phyloP scores from a whole-genome alignment of 2,797 vertebrate genomes.

The Leucoraja ocellata region DNA sequence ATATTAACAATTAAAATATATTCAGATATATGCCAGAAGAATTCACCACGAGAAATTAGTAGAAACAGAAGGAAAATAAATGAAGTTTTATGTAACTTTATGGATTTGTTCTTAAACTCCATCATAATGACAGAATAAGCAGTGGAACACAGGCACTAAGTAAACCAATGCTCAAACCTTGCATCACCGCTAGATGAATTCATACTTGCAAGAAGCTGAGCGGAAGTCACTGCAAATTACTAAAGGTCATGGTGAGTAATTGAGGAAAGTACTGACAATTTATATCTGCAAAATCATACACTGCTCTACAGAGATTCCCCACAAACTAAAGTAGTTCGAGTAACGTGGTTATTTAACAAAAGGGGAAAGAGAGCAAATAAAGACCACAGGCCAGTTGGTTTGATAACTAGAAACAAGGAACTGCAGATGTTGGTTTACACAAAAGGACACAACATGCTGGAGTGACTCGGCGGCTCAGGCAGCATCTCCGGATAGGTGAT shows the following conservation, averaged over 20 bases:
- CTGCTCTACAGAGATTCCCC: background rate
- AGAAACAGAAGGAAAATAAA: background rate
- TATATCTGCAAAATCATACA: background rate
- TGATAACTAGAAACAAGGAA: too few species aligned
- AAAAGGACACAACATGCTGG: too few species aligned
- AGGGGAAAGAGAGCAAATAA: too few species aligned
- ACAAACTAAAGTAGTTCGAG: too few species aligned
- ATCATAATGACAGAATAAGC: background rate
- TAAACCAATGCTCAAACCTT: background rate
- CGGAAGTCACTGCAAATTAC: background rate
- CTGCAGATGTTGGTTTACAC: too few species aligned
- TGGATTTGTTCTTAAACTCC: too few species aligned
- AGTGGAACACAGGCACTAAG: background rate
- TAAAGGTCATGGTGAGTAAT: background rate
- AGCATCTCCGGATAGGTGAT: too few species aligned
- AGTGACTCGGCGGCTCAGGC: too few species aligned
- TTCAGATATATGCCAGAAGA: background rate
- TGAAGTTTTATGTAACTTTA: too few species aligned
- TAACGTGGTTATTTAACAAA: too few species aligned
- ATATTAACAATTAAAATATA: background rate
- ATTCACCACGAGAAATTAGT: background rate
- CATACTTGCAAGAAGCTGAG: background rate
- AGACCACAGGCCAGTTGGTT: too few species aligned
- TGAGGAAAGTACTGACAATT: background rate
- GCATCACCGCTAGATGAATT: background rate